A percentile compares a stretch with the other conserved stretches of the same genome.
These are phyloP conservation scores for Meriones psammophilus DNA, from an alignment of 2,797 vertebrate genomes.

Conservation along the genomic window DNA sequence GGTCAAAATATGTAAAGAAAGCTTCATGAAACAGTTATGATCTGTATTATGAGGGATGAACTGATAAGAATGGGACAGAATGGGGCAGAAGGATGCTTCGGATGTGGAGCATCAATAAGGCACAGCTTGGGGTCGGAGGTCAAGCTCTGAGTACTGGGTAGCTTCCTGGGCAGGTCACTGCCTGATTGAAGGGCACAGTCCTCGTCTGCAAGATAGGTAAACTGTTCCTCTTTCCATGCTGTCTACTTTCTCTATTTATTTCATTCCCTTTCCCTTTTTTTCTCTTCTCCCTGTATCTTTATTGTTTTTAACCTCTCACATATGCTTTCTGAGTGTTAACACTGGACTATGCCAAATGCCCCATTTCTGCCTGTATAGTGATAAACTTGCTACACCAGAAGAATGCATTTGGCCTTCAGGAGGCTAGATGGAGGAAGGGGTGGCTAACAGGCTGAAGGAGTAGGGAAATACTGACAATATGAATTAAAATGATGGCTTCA, in stretches of 20 bases:
- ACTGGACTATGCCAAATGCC: neutral
- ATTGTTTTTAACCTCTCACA: neutral
- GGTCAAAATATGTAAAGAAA: neutral
- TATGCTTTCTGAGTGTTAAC: neutral
- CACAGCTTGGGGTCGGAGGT: neutral
- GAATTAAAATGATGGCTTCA: conserved; percentile 22
- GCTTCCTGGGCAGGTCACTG: neutral
- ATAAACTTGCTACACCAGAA: neutral
- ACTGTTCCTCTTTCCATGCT: neutral
- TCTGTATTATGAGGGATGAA: neutral
- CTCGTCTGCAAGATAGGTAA: neutral
- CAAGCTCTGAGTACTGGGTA: neutral
- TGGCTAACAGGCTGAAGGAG: neutral
- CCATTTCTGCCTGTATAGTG: neutral
- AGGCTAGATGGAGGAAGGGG: neutral
- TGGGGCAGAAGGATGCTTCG: neutral
- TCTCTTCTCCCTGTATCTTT: neutral
- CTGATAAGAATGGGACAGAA: neutral
- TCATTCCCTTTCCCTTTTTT: neutral
- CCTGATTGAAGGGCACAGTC: neutral
- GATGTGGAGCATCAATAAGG: neutral
- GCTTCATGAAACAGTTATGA: neutral
- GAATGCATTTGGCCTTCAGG: neutral
- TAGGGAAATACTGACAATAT: neutral
- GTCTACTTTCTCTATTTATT: neutral